phyloP scores from a whole-genome alignment of 2,888 invertebrate species.

The Volucella inanis region DNA sequence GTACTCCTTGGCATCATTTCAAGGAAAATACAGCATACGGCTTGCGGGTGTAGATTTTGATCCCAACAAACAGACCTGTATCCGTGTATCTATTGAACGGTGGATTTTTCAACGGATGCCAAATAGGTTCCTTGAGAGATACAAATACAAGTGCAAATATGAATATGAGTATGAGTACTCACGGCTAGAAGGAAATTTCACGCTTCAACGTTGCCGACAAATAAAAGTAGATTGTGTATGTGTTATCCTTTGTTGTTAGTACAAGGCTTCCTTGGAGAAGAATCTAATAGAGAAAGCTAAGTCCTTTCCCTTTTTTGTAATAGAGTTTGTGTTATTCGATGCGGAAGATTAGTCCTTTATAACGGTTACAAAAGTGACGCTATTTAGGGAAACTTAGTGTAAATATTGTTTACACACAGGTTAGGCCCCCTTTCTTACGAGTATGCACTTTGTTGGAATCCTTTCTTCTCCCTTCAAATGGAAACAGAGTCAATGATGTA shows the following conservation, averaged over 20 bases:
- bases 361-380: slow-evolving; percentile 61
- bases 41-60: slow-evolving; percentile 8
- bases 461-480: neutral
- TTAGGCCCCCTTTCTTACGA: neutral
- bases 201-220: slow-evolving; percentile 66
- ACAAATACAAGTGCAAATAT: neutral
- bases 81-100: slow-evolving; percentile 47
- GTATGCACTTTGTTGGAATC: neutral
- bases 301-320: slow-evolving; percentile 16
- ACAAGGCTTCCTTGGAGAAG: slow-evolving; percentile 16
- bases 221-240: slow-evolving; percentile 47
- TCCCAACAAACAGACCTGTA: neutral
- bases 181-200: slow-evolving; percentile 49
- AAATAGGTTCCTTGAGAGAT: slow-evolving; percentile 52
- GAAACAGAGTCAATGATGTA: neutral
- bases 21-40: slow-evolving; percentile 11
- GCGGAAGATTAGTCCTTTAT: slow-evolving; percentile 70
- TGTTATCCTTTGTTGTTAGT: slow-evolving; percentile 41
- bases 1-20: slow-evolving; percentile 26
- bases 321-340: slow-evolving; percentile 55
- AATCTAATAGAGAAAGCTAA: neutral
- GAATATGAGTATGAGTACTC: slow-evolving; percentile 18
- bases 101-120: slow-evolving; percentile 59
- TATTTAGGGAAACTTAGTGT: slow-evolving; percentile 45
- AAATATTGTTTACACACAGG: slow-evolving; percentile 25